Percentiles rank a stretch among this genome's conserved stretches.
These are phyloP conservation scores for Lamprotornis superbus DNA, from an alignment of 2,113 vertebrate genomes.

Conservation along the genomic window DNA sequence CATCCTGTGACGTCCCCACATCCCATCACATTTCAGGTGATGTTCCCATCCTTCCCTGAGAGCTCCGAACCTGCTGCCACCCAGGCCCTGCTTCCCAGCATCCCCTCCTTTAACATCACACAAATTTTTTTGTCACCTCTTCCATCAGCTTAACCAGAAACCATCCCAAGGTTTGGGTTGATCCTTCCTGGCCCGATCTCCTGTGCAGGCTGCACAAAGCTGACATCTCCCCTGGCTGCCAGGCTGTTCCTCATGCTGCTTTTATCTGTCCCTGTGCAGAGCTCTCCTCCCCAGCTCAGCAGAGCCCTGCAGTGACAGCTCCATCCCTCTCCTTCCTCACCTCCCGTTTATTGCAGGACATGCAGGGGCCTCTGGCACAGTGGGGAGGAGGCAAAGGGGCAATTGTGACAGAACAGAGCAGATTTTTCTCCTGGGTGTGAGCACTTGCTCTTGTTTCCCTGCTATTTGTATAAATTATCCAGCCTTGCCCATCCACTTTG, in stretches of 20 bases:
- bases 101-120: not conserved
- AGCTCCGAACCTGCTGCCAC: not conserved
- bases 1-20: too few species aligned
- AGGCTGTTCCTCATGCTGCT: not conserved
- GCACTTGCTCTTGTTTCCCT: not conserved
- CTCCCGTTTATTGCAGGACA: not conserved
- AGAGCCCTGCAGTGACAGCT: not conserved
- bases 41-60: not conserved
- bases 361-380: not conserved
- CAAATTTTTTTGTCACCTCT: not conserved
- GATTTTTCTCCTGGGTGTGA: not conserved
- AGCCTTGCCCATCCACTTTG: slow-evolving; percentile 11
- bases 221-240: not conserved
- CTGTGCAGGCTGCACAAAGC: not conserved
- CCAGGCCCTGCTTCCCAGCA: not conserved
- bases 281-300: not conserved
- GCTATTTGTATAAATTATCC: not conserved
- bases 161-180: not conserved
- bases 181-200: not conserved
- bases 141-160: not conserved
- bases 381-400: not conserved
- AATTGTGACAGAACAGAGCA: not conserved
- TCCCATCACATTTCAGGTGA: too few species aligned
- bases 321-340: too few species aligned
- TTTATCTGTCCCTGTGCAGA: not conserved